Evolutionary conservation across 2,888 invertebrate genomes (phyloP).

Genomic region (Neocrepidodera transversa): DNA sequence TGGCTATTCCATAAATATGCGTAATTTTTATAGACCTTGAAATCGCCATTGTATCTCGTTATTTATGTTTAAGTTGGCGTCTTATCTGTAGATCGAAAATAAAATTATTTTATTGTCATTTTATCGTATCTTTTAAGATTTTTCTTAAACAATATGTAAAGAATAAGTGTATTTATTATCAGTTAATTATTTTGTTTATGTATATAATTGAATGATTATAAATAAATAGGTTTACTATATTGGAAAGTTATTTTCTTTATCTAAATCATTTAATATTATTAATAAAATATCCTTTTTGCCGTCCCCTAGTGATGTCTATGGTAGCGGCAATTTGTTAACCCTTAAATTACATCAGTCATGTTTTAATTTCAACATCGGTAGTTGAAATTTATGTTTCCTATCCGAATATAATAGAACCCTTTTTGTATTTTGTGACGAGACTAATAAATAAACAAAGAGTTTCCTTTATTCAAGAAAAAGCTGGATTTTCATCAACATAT

Average conservation of each 20-base stretch:
- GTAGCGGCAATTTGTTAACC: too few relatives aligned
- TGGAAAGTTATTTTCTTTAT: too few relatives aligned
- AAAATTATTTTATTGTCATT: background rate
- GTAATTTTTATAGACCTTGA: background rate
- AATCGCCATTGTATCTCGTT: background rate
- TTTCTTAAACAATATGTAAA: too few relatives aligned
- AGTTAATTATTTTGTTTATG: too few relatives aligned
- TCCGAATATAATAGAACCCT: constrained; percentile 5
- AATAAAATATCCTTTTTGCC: too few relatives aligned
- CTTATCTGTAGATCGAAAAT: background rate
- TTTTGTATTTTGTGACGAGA: constrained; percentile 1
- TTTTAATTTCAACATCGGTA: background rate
- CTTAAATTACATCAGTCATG: too few relatives aligned
- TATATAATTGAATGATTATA: too few relatives aligned
- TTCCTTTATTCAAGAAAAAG: background rate
- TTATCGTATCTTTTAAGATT: too few relatives aligned
- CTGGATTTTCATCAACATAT: constrained; percentile 1
- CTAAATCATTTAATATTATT: too few relatives aligned
- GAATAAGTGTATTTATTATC: too few relatives aligned
- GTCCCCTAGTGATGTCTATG: too few relatives aligned
- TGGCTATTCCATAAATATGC: background rate
- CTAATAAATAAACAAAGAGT: constrained; percentile 5
- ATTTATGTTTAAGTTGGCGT: background rate
- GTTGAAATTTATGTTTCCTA: constrained; percentile 11
- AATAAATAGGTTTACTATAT: too few relatives aligned